Percentiles rank a stretch among this genome's conserved stretches.
Conservation (phyloP, 2,113 vertebrate species). For the Rhinichthys klamathensis region DNA sequence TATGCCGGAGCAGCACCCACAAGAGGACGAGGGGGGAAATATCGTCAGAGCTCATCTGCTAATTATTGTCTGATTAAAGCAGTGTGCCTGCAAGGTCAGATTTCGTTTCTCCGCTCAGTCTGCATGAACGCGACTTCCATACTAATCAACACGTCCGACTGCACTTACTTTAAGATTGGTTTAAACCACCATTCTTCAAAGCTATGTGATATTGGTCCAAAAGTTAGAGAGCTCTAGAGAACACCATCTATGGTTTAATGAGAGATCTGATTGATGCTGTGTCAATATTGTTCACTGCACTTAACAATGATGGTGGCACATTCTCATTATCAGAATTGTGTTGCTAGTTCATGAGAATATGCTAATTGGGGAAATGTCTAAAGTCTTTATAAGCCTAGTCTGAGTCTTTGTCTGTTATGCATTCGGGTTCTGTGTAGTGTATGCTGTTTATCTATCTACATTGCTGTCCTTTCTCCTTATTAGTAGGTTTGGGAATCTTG, state of each 20-base stretch:
- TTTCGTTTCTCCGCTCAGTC: slow-evolving; percentile 2
- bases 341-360: slow-evolving; percentile 17
- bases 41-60: slow-evolving; percentile 47
- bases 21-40: slow-evolving; percentile 13
- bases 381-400: not conserved
- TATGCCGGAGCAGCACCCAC: slow-evolving; percentile 30
- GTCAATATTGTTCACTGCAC: slow-evolving; percentile 14
- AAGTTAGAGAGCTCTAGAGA: slow-evolving; percentile 16
- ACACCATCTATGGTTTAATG: not conserved
- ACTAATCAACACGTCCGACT: slow-evolving; percentile 38
- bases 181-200: slow-evolving; percentile 33
- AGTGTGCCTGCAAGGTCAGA: slow-evolving; percentile 32
- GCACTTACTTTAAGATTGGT: slow-evolving; percentile 11
- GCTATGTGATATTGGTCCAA: not conserved
- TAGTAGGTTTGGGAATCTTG: not conserved
- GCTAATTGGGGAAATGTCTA: not conserved
- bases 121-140: slow-evolving; percentile 33
- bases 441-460: not conserved
- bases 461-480: not conserved
- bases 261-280: slow-evolving; percentile 26
- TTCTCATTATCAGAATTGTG: slow-evolving; percentile 20
- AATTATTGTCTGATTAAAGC: slow-evolving; percentile 52
- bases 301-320: slow-evolving; percentile 17
- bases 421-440: not conserved
- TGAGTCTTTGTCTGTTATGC: not conserved